Evolutionary conservation across 2,797 vertebrate genomes (phyloP), one percentile per base, ranked within the genome.

Genomic region (Sphenopsis melanotis): DNA sequence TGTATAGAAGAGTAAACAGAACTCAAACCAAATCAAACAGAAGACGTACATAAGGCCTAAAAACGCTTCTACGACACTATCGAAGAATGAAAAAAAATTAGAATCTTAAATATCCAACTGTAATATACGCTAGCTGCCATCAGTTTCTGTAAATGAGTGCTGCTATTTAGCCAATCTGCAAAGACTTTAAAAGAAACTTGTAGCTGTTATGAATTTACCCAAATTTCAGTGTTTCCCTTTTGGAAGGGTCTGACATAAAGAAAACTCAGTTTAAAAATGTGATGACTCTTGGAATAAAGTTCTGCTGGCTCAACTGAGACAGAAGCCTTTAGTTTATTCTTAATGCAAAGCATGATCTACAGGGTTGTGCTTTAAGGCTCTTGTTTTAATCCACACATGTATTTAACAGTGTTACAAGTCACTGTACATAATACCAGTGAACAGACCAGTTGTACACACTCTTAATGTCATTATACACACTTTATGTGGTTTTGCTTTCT

Each of bases 1-100:
- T 75, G 16, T 39, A 46, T 0, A 50, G 22, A 87, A 36, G 29
- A 81, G 17, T 47, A 87, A 70, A 75, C 1, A 24, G 23, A 86
- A 46, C 26, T 61, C 53, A 61, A 64, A 87, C 14, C 32, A 72
- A 89, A 66, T 7, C 8, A 74, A 93, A 68, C 7, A 32, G 23
- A 56, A 68, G n/a, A 39, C 0, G 12, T 14, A 29, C 0, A 0
- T 26, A 53, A 63, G 37, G 8, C 17, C 60, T 76, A 52, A 50
- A 69, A 87, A 18, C 0, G 0, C 20, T 83, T 74, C 17, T 6
- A 32, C 4, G 24, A 68, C 22, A 24, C 30, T 19, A 26, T 5
- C 4, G 29, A 42, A 77, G 24, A 89, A 26, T 21, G 5, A 34
- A 39, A 76, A 65, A 65, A 60, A 69, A 32, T 23, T 13, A 63